phyloP scores from a whole-genome alignment of 2,797 vertebrate genomes.

The Sebastes flavidus region DNA sequence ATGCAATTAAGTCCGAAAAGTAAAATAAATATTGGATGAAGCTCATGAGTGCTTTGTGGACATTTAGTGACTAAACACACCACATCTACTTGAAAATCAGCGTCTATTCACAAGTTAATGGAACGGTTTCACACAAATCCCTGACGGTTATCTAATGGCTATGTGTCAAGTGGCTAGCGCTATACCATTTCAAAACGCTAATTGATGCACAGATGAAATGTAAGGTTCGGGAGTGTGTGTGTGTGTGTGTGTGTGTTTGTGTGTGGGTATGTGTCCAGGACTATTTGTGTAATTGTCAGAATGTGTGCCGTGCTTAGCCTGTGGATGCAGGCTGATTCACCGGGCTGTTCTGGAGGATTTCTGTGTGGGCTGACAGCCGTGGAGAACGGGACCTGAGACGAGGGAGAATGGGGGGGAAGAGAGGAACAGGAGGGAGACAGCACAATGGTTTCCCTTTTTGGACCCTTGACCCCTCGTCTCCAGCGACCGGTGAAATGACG shows the following conservation, averaged over 20 bases:
- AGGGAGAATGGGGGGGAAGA: not conserved
- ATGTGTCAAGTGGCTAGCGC: slow-evolving; percentile 41
- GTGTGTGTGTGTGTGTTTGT: slow-evolving; percentile 31
- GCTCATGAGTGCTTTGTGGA: slow-evolving; percentile 15
- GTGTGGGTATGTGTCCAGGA: slow-evolving; percentile 35
- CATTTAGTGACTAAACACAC: slow-evolving; percentile 28
- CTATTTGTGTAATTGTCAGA: slow-evolving; percentile 51
- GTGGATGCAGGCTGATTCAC: slow-evolving; percentile 70
- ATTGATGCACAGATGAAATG: slow-evolving; percentile 48
- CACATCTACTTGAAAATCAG: slow-evolving; percentile 32
- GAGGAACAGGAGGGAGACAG: not conserved
- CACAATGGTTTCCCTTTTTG: slow-evolving; percentile 1
- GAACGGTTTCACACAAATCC: slow-evolving; percentile 15
- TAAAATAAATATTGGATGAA: slow-evolving; percentile 37
- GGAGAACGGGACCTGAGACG: slow-evolving; percentile 30
- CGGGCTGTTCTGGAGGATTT: slow-evolving; percentile 57
- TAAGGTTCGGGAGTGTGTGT: slow-evolving; percentile 27
- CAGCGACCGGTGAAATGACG: slow-evolving; percentile 37
- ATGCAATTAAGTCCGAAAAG: not conserved
- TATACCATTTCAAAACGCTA: slow-evolving; percentile 40
- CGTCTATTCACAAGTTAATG: slow-evolving; percentile 41
- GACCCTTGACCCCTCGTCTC: slow-evolving; percentile 7
- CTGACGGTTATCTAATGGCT: slow-evolving; percentile 41
- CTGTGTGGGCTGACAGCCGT: slow-evolving; percentile 54
- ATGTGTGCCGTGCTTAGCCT: slow-evolving; percentile 46